phyloP scores from a whole-genome alignment of 2,113 vertebrate species.

The Cygnus buccinator region DNA sequence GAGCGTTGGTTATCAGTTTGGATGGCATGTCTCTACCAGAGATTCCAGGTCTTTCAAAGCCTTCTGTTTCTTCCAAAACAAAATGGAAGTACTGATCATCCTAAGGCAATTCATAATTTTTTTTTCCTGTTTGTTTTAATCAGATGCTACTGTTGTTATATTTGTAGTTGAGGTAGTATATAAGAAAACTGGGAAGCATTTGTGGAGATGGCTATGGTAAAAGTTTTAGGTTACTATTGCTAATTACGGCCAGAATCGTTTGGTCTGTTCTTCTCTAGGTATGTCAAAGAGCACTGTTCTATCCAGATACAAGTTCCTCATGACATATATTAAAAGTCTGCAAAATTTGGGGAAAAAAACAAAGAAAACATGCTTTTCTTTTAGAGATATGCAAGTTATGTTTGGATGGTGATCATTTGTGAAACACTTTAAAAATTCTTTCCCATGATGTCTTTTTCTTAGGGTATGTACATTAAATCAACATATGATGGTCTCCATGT shows the following conservation, averaged over 20 bases:
- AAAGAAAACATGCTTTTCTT: not conserved
- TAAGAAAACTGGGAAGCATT: not conserved
- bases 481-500: slow-evolving; percentile 97
- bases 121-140: not conserved
- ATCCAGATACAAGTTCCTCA: slow-evolving; percentile 29
- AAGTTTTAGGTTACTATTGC: not conserved
- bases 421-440: slow-evolving; percentile 74
- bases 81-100: not conserved
- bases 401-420: slow-evolving; percentile 69
- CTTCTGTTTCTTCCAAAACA: not conserved
- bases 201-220: not conserved
- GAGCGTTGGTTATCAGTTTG: not conserved
- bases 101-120: not conserved
- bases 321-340: not conserved
- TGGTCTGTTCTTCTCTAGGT: not conserved
- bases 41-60: not conserved
- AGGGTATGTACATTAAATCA: slow-evolving; percentile 99
- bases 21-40: not conserved
- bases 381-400: slow-evolving; percentile 58
- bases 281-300: not conserved
- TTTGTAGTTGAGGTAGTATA: no score
- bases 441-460: slow-evolving; percentile 78
- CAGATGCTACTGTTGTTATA: not conserved
- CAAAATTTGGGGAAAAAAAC: not conserved
- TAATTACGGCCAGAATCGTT: not conserved